Base-by-base conservation (phyloP, 2,888 invertebrate genomes). In the Anodontia alba region DNA sequence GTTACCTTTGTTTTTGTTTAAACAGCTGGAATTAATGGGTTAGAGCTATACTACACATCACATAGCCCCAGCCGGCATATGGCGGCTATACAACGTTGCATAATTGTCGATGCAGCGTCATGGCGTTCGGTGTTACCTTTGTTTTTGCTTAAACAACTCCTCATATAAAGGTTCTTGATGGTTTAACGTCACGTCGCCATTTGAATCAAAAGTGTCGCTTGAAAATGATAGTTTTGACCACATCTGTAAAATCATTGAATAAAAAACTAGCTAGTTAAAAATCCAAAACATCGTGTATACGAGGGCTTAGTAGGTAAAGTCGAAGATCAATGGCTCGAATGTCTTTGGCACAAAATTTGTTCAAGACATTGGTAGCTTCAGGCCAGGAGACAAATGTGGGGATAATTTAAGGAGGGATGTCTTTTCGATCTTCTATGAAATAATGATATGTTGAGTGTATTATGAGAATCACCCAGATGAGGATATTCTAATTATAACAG, bases 141-240 rank as follows among this genome's bases (percentile, higher is more conserved):
- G 95, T 90, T 97, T 97, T 85, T 97, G 97, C 89, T 97, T 97
- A 67, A 96, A 96, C 86, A 98, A 93, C 92, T 97, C 97, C 0
- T 95, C 95, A 7, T 91, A 89, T 51, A 93, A 81, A 54, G 83
- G 83, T 8, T 78, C 70, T 57, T 89, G 87, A 0, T 81, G 85
- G 26, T 62, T 76, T 20, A 75, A 57, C 0, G 68, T 49, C 17
- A 42, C 46, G n/a, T 70, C 78, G 2, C 26, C 74, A 33, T 72
- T 70, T 31, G 23, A 66, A 17, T 71, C 76, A 26, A 51, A 42
- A 12, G 43, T 67, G 29, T 67, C 49, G 1, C 78, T 73, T 1
- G 79, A 33, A 43, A 80, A 84, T 0, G 86, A 75, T 43, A 87
- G 66, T 43, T 78, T 87, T 0, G 78, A 77, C 78, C 76, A 82